Evolutionary conservation across 2,797 vertebrate species (phyloP).

Genomic region (Iguana delicatissima): DNA sequence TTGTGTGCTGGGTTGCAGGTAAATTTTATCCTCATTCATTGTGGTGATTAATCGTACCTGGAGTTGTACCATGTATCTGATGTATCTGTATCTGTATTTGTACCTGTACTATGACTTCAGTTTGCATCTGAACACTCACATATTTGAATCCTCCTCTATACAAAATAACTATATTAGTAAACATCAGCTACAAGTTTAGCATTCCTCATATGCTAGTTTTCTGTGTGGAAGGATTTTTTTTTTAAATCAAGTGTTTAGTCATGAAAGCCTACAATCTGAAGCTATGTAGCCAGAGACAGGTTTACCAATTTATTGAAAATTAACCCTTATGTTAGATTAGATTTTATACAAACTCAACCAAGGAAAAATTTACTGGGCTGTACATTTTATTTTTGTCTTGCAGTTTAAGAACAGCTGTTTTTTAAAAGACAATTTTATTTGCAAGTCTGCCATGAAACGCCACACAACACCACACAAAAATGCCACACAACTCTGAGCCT

Average conservation of each 20-base stretch:
- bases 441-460: constrained; percentile 61
- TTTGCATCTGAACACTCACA: neutral
- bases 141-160: neutral
- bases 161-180: neutral
- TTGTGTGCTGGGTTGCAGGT: neutral
- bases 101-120: neutral
- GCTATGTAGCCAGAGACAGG: too few relatives aligned
- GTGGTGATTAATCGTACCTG: neutral
- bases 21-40: neutral
- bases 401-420: constrained; percentile 55
- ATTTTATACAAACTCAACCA: constrained; percentile 59
- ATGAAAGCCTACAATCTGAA: too few relatives aligned
- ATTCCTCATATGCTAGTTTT: neutral
- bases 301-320: neutral
- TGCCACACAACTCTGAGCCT: constrained; percentile 54
- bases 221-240: neutral
- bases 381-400: constrained; percentile 48
- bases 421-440: constrained; percentile 23
- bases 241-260: neutral
- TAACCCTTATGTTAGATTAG: constrained; percentile 43
- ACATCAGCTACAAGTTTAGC: neutral
- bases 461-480: constrained; percentile 51
- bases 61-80: too few relatives aligned
- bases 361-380: neutral
- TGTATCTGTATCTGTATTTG: neutral